Base-by-base conservation (phyloP, 2,888 invertebrate genomes). In the Geophilus truncorum region DNA sequence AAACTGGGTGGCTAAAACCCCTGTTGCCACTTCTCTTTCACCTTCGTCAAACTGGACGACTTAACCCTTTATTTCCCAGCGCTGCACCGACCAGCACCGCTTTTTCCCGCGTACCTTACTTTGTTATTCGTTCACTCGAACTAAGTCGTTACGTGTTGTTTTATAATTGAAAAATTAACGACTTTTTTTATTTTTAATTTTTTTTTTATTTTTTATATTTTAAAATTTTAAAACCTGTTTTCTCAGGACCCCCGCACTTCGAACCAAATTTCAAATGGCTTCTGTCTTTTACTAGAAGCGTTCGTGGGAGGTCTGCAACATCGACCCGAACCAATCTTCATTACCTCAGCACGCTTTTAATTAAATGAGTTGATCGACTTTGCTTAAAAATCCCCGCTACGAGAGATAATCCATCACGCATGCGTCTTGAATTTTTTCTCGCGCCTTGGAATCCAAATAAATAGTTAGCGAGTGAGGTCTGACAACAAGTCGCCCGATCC, bases 111-210 rank as follows among this genome's bases (percentile, higher is more conserved):
- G 18, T 51, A n/a, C n/a, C 18, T 0, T n/a, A 51, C 51, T 25
- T 70, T 70, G 25, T 70, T 70, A 70, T 70, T 70, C 28, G 18
- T 51, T 51, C 51, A 51, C 51, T 51, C 51, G 51, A 18, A 51
- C 51, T 70, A 70, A 70, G 25, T 70, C 70, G 70, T 28, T 70
- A 28, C 28, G 70, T 70, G 70, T 28, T 28, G 28, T 70, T 70
- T 70, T 70, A 25, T 70, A 70, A 70, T 70, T 70, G 70, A 70
- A 70, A 70, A 70, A 70, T 70, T 70, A 70, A 70, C 70, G 70
- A 70, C 51, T 51, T 51, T 51, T 51, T 51, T 51, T 32, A 6
- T 9, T 32, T 9, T n/a, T n/a, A n/a, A n/a, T n/a, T n/a, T n/a
- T n/a, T n/a, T n/a, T n/a, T n/a, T n/a, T n/a, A n/a, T n/a, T n/a